Evolutionary conservation across 2,888 invertebrate genomes (phyloP), one percentile per base, ranked within the genome.

Genomic region (Anticlea derivata): DNA sequence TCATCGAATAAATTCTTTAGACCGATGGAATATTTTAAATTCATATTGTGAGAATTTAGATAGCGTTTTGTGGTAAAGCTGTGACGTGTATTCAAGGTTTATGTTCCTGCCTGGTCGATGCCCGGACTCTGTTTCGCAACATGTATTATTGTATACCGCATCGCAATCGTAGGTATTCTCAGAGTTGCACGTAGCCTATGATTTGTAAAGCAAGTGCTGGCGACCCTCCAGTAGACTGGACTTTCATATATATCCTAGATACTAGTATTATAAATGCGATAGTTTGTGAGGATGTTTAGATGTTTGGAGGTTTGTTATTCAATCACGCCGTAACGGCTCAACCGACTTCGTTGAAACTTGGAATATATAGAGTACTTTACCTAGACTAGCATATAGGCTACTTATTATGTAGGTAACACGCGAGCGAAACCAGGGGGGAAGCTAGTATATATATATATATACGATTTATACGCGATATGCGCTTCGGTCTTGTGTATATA

Each of bases 151-250:
- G 39, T 51, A 47, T 43, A 24, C 43, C 27, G 33, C 44, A 50
- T 38, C 48, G 53, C 46, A 50, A 46, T 49, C 33, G 23, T 46
- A 48, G 41, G 48, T 47, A 50, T 46, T 48, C 43, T 51, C 41
- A 39, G 31, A 17, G 27, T 39, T 20, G 41, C 44, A 54, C 48
- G 54, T 55, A 47, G 37, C 50, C 59, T 50, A 59, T 61, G 55
- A 61, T 61, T 59, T 59, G 61, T 53, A 61, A 49, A 57, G 48
- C 58, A 38, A 58, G 46, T 10, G 58, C 47, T 61, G 59, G 61
- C 61, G 27, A 29, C 22, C 38, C 44, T 59, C 61, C 59, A 61
- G 52, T 24, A 50, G 37, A 20, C 44, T 51, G 11, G 33, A 50
- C 30, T 29, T 44, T 48, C 47, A 24, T 40, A 17, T n/a, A n/a